These are phyloP conservation scores for Zaprionus ghesquierei DNA, from an alignment of 1,140 invertebrate species.

Conservation along the genomic window DNA sequence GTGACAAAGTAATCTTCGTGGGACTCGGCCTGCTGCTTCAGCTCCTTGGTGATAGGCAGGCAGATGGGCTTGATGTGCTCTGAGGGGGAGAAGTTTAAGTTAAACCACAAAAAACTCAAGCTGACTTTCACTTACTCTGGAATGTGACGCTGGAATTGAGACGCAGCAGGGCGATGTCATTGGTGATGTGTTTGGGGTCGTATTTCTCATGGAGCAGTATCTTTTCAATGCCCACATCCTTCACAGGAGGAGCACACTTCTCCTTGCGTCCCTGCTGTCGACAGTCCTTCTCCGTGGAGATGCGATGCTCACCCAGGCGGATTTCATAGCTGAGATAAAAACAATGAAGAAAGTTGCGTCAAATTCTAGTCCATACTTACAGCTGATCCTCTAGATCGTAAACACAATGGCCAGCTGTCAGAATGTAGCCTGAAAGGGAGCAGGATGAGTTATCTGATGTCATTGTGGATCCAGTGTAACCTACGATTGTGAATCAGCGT, in stretches of 20 bases:
- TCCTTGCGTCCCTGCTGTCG: constrained; percentile 59
- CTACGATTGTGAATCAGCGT: constrained; percentile 82
- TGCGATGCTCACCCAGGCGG: constrained; percentile 86
- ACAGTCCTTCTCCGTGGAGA: constrained; percentile 84
- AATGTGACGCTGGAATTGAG: constrained; percentile 52
- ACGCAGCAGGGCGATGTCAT: constrained; percentile 87
- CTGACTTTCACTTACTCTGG: constrained; percentile 38
- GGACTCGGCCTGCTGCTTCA: constrained; percentile 76
- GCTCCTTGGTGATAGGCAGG: constrained; percentile 84
- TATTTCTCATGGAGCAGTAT: constrained; percentile 86
- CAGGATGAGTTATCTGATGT: not conserved
- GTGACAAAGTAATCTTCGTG: constrained; percentile 84
- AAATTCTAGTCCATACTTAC: constrained; percentile 50
- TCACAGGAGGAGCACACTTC: constrained; percentile 83
- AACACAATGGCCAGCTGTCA: constrained; percentile 87
- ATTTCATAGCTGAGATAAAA: constrained; percentile 82
- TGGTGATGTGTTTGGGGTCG: constrained; percentile 83
- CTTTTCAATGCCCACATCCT: constrained; percentile 85
- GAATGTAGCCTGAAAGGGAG: constrained; percentile 71
- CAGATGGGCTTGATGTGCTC: constrained; percentile 88
- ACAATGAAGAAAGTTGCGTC: not conserved
- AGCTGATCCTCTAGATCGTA: constrained; percentile 45
- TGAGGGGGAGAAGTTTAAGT: not conserved
- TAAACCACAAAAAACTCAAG: not conserved
- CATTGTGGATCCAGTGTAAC: not conserved